Conservation (phyloP, 2,888 invertebrate genomes). For the Philonicus albiceps region DNA sequence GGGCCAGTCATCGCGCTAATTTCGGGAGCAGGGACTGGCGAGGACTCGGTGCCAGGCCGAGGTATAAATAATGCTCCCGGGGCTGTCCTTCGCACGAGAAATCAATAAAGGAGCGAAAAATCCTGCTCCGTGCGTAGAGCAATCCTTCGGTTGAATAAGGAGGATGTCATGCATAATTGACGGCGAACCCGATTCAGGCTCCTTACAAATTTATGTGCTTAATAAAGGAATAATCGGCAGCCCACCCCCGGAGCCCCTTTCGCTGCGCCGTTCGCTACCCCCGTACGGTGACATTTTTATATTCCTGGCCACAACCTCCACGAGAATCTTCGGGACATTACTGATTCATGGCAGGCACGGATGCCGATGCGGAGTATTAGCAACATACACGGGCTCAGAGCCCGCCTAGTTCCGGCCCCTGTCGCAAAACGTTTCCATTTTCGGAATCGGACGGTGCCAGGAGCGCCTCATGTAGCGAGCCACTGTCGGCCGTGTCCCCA, state of each 20-base stretch:
- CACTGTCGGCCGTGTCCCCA: not conserved
- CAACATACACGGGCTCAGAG: not conserved
- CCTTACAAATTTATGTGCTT: conserved; percentile 16
- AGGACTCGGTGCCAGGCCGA: not conserved
- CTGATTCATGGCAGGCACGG: conserved; percentile 3
- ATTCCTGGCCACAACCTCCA: not conserved
- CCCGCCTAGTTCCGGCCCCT: not conserved
- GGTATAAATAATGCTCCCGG: conserved; percentile 17
- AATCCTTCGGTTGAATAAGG: conserved; percentile 29
- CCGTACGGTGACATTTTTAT: not conserved
- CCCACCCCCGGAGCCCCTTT: not conserved
- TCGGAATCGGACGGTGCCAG: not conserved
- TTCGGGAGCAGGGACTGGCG: not conserved
- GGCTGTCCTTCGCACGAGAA: conserved; percentile 31
- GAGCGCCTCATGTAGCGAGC: not conserved
- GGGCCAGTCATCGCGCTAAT: not conserved
- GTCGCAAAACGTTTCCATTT: not conserved
- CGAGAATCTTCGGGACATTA: not conserved
- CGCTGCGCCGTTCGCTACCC: not conserved
- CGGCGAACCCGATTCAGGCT: not conserved
- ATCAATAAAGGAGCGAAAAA: conserved; percentile 38
- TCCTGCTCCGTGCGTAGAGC: conserved; percentile 18
- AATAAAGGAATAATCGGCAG: conserved; percentile 25
- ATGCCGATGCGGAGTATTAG: not conserved
- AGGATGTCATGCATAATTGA: conserved; percentile 37